A percentile compares a stretch with the other conserved stretches of the same genome.
phyloP scores from a whole-genome alignment of 2,113 vertebrate genomes.

The Cyphomyrus plagiostoma region DNA sequence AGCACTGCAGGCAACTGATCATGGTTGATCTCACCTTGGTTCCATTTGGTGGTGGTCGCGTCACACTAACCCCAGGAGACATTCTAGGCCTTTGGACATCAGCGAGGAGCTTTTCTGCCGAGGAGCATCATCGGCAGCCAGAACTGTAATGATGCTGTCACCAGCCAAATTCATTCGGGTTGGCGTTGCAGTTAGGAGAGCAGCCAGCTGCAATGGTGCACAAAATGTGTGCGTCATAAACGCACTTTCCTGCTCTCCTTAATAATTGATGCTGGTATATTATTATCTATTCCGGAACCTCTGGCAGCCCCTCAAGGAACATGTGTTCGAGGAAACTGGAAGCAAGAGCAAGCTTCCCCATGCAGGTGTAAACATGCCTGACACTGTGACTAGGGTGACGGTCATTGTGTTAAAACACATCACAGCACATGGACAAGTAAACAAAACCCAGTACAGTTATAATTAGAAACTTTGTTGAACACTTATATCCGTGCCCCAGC shows the following conservation, averaged over 20 bases:
- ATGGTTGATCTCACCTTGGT: not conserved
- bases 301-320: not conserved
- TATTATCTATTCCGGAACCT: not conserved
- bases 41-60: not conserved
- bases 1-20: not conserved
- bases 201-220: not conserved
- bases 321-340: not conserved
- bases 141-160: not conserved
- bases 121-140: no score
- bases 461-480: not conserved
- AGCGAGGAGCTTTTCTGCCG: not conserved
- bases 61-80: not conserved
- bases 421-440: not conserved
- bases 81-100: not conserved
- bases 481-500: not conserved
- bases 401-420: not conserved
- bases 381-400: no score
- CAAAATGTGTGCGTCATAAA: not conserved
- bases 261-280: not conserved
- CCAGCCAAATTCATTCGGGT: not conserved
- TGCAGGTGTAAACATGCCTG: no score
- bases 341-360: not conserved
- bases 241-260: not conserved
- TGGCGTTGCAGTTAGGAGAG: not conserved
- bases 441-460: not conserved